Percentiles rank a stretch among this genome's conserved stretches.
These are phyloP conservation scores for Chloebia gouldiae DNA, from an alignment of 2,113 vertebrate genomes.

Conservation along the genomic window DNA sequence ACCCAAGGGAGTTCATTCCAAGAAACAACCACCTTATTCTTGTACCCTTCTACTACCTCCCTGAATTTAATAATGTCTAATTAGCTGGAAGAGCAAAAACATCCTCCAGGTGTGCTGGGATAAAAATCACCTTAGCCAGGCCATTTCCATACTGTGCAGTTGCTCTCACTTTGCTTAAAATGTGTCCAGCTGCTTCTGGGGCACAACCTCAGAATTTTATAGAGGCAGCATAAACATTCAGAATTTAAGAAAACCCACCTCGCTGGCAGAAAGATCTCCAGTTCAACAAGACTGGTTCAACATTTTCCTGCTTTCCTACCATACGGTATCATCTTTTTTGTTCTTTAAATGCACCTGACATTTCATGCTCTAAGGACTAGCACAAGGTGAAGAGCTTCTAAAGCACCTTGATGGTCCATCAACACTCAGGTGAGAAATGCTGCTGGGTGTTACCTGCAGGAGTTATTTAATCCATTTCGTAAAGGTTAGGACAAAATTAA, in stretches of 20 bases:
- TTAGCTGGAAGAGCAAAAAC: not conserved
- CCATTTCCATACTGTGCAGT: not conserved
- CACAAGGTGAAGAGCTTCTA: not conserved
- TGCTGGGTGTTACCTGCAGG: not conserved
- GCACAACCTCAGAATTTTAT: not conserved
- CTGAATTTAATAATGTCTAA: not conserved
- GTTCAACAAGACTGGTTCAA: not conserved
- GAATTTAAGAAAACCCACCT: too few species aligned
- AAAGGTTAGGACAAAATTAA: conserved; percentile 66
- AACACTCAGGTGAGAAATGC: not conserved
- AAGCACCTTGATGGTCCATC: not conserved
- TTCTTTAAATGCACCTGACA: not conserved
- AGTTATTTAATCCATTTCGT: conserved; percentile 3
- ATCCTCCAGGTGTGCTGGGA: not conserved
- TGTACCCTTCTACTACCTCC: not conserved
- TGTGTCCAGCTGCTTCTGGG: not conserved
- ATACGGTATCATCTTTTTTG: not conserved
- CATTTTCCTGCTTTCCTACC: accelerated
- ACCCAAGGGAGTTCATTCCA: not conserved
- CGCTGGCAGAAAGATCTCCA: not conserved
- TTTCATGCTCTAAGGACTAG: not conserved
- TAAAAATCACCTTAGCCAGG: not conserved
- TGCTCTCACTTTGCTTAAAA: not conserved
- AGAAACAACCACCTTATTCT: not conserved
- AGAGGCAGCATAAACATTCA: not conserved